Evolutionary conservation across 2,888 invertebrate genomes (phyloP).

Genomic region (Iphiclides podalirius): DNA sequence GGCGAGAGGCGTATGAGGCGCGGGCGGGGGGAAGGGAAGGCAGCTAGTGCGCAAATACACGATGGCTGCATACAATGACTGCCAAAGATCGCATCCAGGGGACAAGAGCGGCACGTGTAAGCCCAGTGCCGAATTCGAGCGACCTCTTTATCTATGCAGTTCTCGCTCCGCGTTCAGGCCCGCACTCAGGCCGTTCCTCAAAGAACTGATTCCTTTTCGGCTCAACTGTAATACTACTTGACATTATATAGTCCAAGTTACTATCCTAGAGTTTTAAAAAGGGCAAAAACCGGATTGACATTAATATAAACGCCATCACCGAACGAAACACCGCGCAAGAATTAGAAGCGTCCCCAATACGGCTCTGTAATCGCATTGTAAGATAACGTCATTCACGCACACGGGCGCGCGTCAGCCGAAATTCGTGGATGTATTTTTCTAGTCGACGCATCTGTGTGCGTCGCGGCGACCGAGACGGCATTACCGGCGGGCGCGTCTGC

Average conservation of each 20-base stretch:
- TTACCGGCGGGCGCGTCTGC: slow-evolving; percentile 32
- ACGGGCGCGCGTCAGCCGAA: slow-evolving; percentile 63
- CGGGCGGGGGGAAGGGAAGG: slow-evolving; percentile 32
- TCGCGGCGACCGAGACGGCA: slow-evolving; percentile 47
- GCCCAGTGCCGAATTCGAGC: slow-evolving; percentile 58
- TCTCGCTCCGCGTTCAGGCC: slow-evolving; percentile 1
- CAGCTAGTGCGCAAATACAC: slow-evolving; percentile 62
- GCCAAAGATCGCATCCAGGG: slow-evolving; percentile 75
- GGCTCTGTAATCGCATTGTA: slow-evolving; percentile 76
- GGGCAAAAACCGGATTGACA: no score
- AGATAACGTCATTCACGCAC: slow-evolving; percentile 77
- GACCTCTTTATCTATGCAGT: slow-evolving; percentile 34
- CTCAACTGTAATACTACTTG: not conserved
- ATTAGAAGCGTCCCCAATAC: slow-evolving; percentile 45
- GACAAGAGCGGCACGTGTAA: slow-evolving; percentile 75
- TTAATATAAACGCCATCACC: slow-evolving; percentile 12
- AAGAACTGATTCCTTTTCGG: slow-evolving; percentile 6
- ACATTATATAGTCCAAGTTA: not conserved
- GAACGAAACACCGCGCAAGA: slow-evolving; percentile 12
- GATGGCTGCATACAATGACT: slow-evolving; percentile 73
- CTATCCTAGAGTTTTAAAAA: no score
- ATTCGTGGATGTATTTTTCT: slow-evolving; percentile 77
- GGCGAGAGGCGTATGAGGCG: slow-evolving; percentile 29
- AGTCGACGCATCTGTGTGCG: slow-evolving; percentile 60
- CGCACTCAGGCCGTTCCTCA: no score